Evolutionary conservation across 92 coral and sea anemone genomes (phyloP).

Genomic region (Parazoanthus darwini): DNA sequence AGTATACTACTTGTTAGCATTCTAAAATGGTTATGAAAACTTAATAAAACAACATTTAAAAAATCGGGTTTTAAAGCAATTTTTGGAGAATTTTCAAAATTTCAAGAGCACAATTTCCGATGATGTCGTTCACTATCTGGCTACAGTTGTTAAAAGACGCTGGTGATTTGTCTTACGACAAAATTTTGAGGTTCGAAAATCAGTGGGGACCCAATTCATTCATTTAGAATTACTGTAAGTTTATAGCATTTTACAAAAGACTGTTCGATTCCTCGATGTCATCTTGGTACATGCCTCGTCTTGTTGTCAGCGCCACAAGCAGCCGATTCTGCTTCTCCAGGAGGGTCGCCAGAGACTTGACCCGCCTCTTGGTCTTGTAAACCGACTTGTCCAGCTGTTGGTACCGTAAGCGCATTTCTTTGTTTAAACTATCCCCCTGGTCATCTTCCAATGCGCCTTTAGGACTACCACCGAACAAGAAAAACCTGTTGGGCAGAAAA

Average conservation of each 20-base stretch:
- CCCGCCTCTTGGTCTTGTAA: conserved; percentile 24
- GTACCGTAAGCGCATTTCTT: neutral
- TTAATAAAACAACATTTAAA: no score
- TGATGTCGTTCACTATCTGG: no score
- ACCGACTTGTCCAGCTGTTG: conserved; percentile 24
- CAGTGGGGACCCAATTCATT: no score
- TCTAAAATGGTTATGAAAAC: no score
- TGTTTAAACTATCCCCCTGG: neutral
- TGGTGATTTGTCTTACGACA: no score
- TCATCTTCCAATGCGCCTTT: conserved; percentile 13
- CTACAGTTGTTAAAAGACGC: no score
- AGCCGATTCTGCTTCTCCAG: conserved; percentile 36
- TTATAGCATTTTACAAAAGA: neutral
- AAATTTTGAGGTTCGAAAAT: no score
- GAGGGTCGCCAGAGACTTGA: conserved; percentile 16
- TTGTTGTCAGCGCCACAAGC: conserved; percentile 11
- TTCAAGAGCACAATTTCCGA: no score
- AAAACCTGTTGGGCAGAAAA: neutral
- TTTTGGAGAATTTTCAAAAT: no score
- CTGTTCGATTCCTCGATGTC: neutral
- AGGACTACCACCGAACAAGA: neutral
- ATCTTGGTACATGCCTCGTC: neutral
- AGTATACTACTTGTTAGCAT: no score
- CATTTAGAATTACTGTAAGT: no score
- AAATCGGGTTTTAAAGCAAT: no score